Evolutionary conservation across 2,888 invertebrate genomes (phyloP).

Genomic region (Geotrupes spiniger): DNA sequence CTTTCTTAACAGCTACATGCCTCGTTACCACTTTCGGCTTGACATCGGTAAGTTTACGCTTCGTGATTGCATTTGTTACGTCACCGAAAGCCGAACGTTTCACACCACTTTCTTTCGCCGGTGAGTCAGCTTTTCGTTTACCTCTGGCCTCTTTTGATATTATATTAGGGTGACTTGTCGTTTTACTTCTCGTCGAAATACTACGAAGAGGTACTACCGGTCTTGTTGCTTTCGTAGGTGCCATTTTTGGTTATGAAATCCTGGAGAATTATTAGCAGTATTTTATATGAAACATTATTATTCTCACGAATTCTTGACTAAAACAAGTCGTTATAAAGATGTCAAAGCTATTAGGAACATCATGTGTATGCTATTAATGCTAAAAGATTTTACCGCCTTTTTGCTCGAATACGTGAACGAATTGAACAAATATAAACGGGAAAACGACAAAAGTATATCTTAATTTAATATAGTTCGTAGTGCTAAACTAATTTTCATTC

Average conservation of each 20-base stretch:
- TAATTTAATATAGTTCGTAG: too few relatives aligned
- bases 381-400: constrained; percentile 2
- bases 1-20: constrained; percentile 54
- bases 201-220: constrained; percentile 49
- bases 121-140: constrained; percentile 83
- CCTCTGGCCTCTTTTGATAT: constrained; percentile 51
- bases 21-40: constrained; percentile 35
- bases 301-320: too few relatives aligned
- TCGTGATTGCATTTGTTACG: constrained; percentile 68
- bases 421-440: too few relatives aligned
- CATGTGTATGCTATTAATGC: neutral
- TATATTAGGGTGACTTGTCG: constrained; percentile 23
- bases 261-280: too few relatives aligned
- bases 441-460: too few relatives aligned
- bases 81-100: constrained; percentile 86
- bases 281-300: too few relatives aligned
- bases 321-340: neutral
- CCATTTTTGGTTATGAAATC: constrained; percentile 51
- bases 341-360: neutral
- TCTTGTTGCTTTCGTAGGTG: constrained; percentile 61
- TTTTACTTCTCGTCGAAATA: constrained; percentile 59
- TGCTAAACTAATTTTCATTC: neutral
- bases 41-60: constrained; percentile 29
- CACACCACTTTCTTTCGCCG: constrained; percentile 68
- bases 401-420: neutral